Evolutionary conservation across 2,113 vertebrate genomes (phyloP), one percentile per base, ranked within the genome.

Genomic region (Anthoscopus minutus): DNA sequence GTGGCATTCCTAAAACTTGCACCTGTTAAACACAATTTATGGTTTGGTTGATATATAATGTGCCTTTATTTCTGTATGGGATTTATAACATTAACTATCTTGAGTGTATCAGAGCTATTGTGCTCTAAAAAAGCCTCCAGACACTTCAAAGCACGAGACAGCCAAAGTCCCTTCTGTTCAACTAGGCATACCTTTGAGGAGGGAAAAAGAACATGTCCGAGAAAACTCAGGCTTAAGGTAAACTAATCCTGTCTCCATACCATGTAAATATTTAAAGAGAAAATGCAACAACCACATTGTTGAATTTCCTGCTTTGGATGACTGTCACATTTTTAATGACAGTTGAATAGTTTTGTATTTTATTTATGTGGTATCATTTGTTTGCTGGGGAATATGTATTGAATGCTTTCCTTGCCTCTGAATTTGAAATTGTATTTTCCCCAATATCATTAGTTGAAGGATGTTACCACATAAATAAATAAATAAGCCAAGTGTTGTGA

Each of bases 301-400:
- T 90, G 82, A 92, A 92, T 96, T 93, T 95, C 60, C 76, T 86
- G 1, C 60, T 90, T 93, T 88, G 72, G 82, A 93, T 84, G 91
- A 56, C 65, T 95, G 83, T 93, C 95, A 96, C 91, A 88, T 94
- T 96, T 96, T 95, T 95, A 96, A 95, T 96, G 96, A 62, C 71
- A 93, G 85, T 86, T 88, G 92, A 93, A 95, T 96, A 74, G 95
- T 96, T 97, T 92, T 94, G 93, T 97, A 90, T 97, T 97, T 97
- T 96, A 97, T 97, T 96, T 96, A 97, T 96, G 92, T 94, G 93
- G 81, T 96, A 40, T 94, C 86, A 95, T 94, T 97, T 97, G 91
- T 95, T 96, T 94, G 86, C 77, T 53, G 51, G 80, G 44, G 60
- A 95, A 89, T 93, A 71, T 27, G 92, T 92, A 92, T 94, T 87